Evolutionary conservation across 2,888 invertebrate species (phyloP).

Genomic region (Amorpha juglandis): DNA sequence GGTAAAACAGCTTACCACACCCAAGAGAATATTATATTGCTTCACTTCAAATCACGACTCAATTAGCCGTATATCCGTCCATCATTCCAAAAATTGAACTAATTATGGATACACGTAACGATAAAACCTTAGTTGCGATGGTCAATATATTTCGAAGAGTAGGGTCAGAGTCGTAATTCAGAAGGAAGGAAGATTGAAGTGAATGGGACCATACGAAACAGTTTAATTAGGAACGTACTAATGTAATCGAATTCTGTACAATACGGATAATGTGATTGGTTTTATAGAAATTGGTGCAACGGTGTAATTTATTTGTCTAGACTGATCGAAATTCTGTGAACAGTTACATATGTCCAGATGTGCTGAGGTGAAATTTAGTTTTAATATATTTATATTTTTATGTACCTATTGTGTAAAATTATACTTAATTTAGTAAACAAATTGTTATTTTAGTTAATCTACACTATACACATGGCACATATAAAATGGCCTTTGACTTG

Average conservation of each 20-base stretch:
- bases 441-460: too few species aligned
- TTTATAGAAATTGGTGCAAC: not conserved
- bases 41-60: too few species aligned
- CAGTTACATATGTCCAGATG: not conserved
- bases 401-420: not conserved
- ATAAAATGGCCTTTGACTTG: too few species aligned
- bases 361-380: not conserved
- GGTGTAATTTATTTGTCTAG: not conserved
- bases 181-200: constrained; percentile 22
- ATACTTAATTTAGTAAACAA: too few species aligned
- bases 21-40: too few species aligned
- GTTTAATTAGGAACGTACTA: constrained; percentile 26
- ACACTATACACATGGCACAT: too few species aligned
- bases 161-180: constrained; percentile 23
- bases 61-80: too few species aligned
- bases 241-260: constrained; percentile 14
- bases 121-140: constrained; percentile 18
- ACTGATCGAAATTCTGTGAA: not conserved
- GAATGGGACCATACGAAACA: constrained; percentile 26
- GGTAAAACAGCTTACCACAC: too few species aligned
- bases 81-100: not conserved
- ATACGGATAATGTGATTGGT: not conserved
- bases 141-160: not conserved
- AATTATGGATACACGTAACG: not conserved
- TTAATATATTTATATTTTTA: not conserved